Evolutionary conservation across 2,888 invertebrate species (phyloP).

Genomic region (Apamea anceps): DNA sequence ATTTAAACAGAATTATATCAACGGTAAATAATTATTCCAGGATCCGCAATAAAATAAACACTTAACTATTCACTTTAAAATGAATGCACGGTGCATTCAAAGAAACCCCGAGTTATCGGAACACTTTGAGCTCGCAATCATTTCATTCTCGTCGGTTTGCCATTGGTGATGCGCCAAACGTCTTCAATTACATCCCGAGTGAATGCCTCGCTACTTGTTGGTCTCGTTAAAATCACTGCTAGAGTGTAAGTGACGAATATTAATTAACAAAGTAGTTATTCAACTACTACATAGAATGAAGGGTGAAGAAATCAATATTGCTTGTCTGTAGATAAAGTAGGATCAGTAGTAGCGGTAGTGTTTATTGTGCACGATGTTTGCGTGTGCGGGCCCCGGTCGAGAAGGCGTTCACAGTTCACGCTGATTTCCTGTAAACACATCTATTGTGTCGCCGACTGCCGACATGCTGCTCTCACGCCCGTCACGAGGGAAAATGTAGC

Average conservation of each 20-base stretch:
- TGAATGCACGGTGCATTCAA: slow-evolving; percentile 60
- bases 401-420: slow-evolving; percentile 74
- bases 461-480: slow-evolving; percentile 77
- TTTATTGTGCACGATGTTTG: slow-evolving; percentile 75
- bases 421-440: slow-evolving; percentile 85
- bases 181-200: slow-evolving; percentile 71
- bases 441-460: slow-evolving; percentile 79
- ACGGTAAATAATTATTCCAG: slow-evolving; percentile 24
- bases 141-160: slow-evolving; percentile 63
- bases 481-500: slow-evolving; percentile 71
- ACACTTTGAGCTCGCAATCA: slow-evolving; percentile 71
- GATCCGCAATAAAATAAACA: slow-evolving; percentile 24
- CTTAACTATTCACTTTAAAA: slow-evolving; percentile 35
- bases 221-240: slow-evolving; percentile 52
- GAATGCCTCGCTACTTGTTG: slow-evolving; percentile 67
- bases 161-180: slow-evolving; percentile 62
- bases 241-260: slow-evolving; percentile 45
- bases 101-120: slow-evolving; percentile 68
- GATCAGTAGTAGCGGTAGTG: slow-evolving; percentile 22
- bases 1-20: slow-evolving; percentile 2
- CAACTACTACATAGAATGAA: background rate
- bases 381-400: slow-evolving; percentile 60
- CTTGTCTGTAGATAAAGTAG: slow-evolving; percentile 19
- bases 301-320: slow-evolving; percentile 17
- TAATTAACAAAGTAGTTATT: slow-evolving; percentile 41